Evolutionary conservation across 2,113 vertebrate genomes (phyloP).

Genomic region (Conger conger): DNA sequence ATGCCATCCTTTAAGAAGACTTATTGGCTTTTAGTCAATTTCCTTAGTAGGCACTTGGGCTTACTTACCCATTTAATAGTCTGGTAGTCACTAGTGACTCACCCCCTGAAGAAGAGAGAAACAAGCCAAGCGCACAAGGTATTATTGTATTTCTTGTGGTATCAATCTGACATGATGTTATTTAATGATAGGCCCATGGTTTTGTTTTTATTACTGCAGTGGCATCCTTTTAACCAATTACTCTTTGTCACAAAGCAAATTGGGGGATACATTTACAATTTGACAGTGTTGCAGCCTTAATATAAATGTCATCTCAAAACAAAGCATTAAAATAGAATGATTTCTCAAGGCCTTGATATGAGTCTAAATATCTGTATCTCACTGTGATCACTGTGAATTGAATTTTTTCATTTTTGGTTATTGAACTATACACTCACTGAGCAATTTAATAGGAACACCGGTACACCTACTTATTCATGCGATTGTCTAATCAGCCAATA

Average conservation of each 20-base stretch:
- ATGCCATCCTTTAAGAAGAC: too few species aligned
- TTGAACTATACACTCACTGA: too few species aligned
- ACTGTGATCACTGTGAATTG: too few species aligned
- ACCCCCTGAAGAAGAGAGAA: background rate
- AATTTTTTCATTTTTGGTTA: too few species aligned
- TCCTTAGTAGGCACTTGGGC: background rate
- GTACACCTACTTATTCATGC: too few species aligned
- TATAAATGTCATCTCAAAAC: background rate
- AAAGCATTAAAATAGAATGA: background rate
- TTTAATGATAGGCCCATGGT: background rate
- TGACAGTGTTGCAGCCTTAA: background rate
- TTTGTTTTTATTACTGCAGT: background rate
- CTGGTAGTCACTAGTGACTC: background rate
- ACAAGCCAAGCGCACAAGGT: background rate
- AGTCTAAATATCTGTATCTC: too few species aligned
- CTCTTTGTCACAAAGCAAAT: background rate
- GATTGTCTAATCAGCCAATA: too few species aligned
- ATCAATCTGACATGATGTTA: background rate
- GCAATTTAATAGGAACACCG: too few species aligned
- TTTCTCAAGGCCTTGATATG: background rate
- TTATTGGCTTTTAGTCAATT: too few species aligned
- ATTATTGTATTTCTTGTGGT: background rate
- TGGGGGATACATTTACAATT: background rate
- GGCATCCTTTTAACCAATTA: background rate
- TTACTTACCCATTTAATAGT: background rate